Evolutionary conservation across 2,888 invertebrate genomes (phyloP).

Genomic region (Machimus atricapillus): DNA sequence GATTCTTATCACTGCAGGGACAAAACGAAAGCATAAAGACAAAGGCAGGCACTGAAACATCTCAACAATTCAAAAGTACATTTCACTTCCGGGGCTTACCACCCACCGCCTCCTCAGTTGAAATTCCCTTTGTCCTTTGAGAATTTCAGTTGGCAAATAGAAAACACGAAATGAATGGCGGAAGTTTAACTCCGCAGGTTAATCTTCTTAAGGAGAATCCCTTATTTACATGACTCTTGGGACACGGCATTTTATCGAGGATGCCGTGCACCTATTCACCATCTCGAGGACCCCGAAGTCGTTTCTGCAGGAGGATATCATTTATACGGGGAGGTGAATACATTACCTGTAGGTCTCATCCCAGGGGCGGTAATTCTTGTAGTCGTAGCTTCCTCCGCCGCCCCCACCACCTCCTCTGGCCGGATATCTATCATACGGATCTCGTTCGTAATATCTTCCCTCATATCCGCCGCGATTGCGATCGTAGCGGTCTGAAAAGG

Average conservation of each 20-base stretch:
- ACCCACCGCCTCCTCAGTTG: not conserved
- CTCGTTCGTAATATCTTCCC: conserved; percentile 53
- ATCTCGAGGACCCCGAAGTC: not conserved
- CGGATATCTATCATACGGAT: conserved; percentile 58
- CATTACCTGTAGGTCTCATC: conserved; percentile 63
- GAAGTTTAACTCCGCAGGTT: not conserved
- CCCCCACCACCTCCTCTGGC: conserved; percentile 48
- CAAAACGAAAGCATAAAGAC: not conserved
- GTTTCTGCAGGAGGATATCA: not conserved
- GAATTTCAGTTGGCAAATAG: not conserved
- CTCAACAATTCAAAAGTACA: not conserved
- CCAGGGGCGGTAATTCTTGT: conserved; percentile 60
- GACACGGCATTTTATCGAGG: not conserved
- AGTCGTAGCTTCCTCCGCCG: conserved; percentile 54
- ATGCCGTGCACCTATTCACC: not conserved
- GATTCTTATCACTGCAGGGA: not conserved
- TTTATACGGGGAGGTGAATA: conserved; percentile 37
- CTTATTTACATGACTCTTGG: not conserved
- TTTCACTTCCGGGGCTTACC: not conserved
- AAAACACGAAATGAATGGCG: not conserved
- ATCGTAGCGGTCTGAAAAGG: conserved; percentile 55
- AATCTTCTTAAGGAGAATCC: not conserved
- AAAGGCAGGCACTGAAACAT: not conserved
- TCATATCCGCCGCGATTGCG: conserved; percentile 54
- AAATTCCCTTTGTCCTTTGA: not conserved